Evolutionary conservation across 2,888 invertebrate genomes (phyloP), one percentile per base, ranked within the genome.

Genomic region (Falcaria lacertinaria): DNA sequence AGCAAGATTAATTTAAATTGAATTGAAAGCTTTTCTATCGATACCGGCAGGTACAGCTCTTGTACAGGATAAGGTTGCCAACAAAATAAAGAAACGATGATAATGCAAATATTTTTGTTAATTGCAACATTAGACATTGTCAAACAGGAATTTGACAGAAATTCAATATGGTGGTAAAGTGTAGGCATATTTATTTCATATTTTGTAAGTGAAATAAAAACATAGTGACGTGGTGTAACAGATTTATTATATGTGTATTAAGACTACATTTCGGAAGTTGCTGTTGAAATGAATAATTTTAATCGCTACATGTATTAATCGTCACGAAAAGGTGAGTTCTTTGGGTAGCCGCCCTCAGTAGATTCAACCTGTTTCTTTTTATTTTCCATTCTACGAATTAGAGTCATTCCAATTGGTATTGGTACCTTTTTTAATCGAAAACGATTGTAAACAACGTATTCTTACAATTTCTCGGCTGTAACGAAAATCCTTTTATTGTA

Each of bases 211-310:
- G 70, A 60, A 64, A 57, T 74, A 70, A 66, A n/a, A 69, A 64
- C 58, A 62, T 48, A 68, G 85, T 86, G 85, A 83, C 85, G 86
- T 84, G 83, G 78, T 79, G 71, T 75, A 77, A 76, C 76, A 73
- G 70, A 77, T 60, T 68, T 69, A 7, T 60, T 57, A 55, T 71
- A 70, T 55, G 71, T 71, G 70, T 64, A 60, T 60, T 74, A 60
- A 48, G 50, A 65, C 58, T 52, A 47, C 38, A 36, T 43, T 36
- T 48, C 48, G 36, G 32, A 16, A 19, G 14, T 37, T 13, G 17
- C 28, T 19, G 33, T 17, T 15, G 33, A 5, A 38, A 34, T 33
- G 19, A 37, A 42, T 42, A 54, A 57, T 54, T 58, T 53, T 61
- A 49, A 50, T 45, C 46, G 44, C 41, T 60, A 54, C 14, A 22